Evolutionary conservation across 2,113 vertebrate genomes (phyloP).

Genomic region (Astur gentilis): DNA sequence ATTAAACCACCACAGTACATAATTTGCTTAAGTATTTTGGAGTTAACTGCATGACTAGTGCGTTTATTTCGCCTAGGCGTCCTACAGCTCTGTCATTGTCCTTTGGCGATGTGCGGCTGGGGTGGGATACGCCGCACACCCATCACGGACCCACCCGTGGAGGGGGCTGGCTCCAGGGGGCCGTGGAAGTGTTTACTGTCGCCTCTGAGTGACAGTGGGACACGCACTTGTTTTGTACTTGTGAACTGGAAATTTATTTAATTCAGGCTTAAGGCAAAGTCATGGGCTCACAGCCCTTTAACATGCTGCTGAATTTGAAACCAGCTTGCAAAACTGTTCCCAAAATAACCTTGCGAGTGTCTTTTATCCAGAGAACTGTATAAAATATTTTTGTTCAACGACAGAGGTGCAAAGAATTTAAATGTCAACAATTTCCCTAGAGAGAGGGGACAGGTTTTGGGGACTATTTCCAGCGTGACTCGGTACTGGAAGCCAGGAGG

Average conservation of each 20-base stretch:
- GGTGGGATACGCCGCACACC: neutral
- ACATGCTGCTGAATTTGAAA: neutral
- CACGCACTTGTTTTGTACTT: neutral
- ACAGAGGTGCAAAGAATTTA: neutral
- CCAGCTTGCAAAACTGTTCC: neutral
- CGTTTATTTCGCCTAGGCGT: neutral
- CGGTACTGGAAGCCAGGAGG: rapidly evolving
- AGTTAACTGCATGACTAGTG: neutral
- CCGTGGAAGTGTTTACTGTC: neutral
- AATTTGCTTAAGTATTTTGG: neutral
- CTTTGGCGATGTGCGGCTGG: neutral
- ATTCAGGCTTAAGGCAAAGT: constrained; percentile 35
- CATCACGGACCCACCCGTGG: rapidly evolving
- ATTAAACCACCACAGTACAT: neutral
- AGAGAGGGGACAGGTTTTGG: neutral
- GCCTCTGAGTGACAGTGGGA: neutral
- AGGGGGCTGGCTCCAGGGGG: neutral
- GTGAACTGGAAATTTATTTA: neutral
- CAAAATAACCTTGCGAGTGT: neutral
- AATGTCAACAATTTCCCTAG: neutral
- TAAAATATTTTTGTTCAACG: neutral
- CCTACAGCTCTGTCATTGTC: neutral
- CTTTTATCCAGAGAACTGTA: neutral
- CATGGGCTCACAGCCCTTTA: neutral
- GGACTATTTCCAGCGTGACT: rapidly evolving